Conservation (phyloP, 2,797 vertebrate species). For the Helarctos malayanus region DNA sequence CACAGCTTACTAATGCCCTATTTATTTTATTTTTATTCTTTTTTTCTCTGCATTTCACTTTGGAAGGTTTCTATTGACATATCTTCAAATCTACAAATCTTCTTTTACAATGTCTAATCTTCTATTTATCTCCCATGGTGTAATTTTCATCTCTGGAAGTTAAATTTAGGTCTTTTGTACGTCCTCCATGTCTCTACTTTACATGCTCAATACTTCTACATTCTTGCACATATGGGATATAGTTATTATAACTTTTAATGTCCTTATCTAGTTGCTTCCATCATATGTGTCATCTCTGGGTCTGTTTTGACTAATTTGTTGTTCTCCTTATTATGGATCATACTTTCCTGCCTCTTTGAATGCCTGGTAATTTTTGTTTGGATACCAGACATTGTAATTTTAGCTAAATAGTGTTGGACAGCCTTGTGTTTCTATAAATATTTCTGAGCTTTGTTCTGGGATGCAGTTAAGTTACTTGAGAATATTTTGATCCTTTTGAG, state of each 20-base stretch:
- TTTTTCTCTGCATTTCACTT: neutral
- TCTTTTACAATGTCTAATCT: neutral
- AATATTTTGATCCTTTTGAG: neutral
- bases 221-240: neutral
- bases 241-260: neutral
- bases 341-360: neutral
- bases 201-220: neutral
- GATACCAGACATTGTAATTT: neutral
- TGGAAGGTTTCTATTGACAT: neutral
- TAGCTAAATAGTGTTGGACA: neutral
- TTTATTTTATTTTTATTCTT: neutral
- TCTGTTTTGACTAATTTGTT: neutral
- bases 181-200: neutral
- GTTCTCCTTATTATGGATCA: neutral
- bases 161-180: neutral
- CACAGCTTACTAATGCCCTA: neutral
- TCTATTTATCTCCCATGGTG: neutral
- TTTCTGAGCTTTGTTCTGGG: neutral
- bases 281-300: neutral
- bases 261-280: neutral
- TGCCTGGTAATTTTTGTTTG: conserved; percentile 11
- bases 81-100: neutral
- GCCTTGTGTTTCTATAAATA: conserved; percentile 24
- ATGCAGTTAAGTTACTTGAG: neutral
- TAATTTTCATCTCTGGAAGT: neutral